Base-by-base conservation (phyloP, 2,888 invertebrate species). In the Cabera pusaria region DNA sequence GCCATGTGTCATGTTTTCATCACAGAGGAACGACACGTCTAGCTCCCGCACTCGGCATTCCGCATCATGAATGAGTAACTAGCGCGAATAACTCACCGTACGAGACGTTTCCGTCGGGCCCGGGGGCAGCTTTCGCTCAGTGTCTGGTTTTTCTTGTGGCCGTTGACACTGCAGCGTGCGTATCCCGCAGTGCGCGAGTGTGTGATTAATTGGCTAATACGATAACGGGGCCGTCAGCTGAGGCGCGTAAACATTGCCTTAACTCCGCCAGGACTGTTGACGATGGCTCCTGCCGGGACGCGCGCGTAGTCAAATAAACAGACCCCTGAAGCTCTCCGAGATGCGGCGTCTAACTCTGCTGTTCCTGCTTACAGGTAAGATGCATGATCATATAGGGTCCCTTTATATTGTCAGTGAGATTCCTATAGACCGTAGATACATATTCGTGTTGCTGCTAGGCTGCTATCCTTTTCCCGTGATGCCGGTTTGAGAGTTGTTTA, bases 171-270 rank as follows among this genome's bases (percentile, higher is more conserved):
- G 85, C 84, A 83, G 81, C 84, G 84, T 78, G 78, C 84, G 77
- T 83, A 78, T 76, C 79, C 84, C 83, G 87, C 85, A 85, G 86
- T 86, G 86, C 78, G 84, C 80, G 85, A 83, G 87, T 87, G 86
- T 84, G 83, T 86, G 83, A 68, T 81, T 82, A 78, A 84, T 87
- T 84, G 77, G 85, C 85, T 70, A 77, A 72, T 67, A 69, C 70
- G 66, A 26, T 42, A 42, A 69, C 70, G 66, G 64, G 59, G 61
- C 69, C 72, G 65, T 82, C 87, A 87, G 87, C 87, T 87, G 88
- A 81, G 83, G 64, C 74, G 77, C 79, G 83, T 85, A 88, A 86
- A 86, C 82, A 86, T 74, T 78, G 69, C 57, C 63, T 59, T 70
- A 67, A 59, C 57, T 62, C 59, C 65, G 67, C 65, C 54, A 56